A percentile compares a stretch with the other conserved stretches of the same genome.
Evolutionary conservation across 2,888 invertebrate genomes (phyloP).

Genomic region (Diaprepes abbreviatus): DNA sequence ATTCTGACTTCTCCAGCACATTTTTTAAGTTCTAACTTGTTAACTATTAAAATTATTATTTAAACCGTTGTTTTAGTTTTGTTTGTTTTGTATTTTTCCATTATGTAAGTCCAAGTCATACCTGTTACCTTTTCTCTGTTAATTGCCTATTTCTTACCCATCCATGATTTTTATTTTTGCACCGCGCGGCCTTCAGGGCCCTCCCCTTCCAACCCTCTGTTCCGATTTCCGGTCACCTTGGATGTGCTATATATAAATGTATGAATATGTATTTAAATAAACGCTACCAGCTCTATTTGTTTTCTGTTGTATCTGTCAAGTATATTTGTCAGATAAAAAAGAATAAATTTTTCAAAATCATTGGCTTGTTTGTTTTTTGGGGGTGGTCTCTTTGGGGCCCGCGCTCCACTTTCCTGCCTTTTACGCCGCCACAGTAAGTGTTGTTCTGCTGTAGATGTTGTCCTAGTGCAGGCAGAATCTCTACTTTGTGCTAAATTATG

Average conservation of each 20-base stretch:
- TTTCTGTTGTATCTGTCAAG: constrained; percentile 69
- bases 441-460: constrained; percentile 41
- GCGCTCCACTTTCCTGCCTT: constrained; percentile 37
- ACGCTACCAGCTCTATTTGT: constrained; percentile 69
- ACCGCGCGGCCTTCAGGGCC: constrained; percentile 65
- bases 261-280: constrained; percentile 70
- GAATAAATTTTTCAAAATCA: constrained; percentile 68
- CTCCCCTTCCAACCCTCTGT: constrained; percentile 54
- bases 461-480: constrained; percentile 42
- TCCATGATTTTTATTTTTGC: constrained; percentile 66
- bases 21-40: constrained; percentile 67
- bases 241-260: constrained; percentile 70
- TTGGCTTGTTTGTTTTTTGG: constrained; percentile 44
- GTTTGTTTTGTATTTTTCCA: constrained; percentile 63
- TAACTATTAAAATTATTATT: constrained; percentile 67
- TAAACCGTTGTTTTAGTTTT: constrained; percentile 67
- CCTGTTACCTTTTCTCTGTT: constrained; percentile 59
- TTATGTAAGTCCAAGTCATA: constrained; percentile 59
- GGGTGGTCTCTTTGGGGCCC: constrained; percentile 29
- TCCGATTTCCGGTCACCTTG: constrained; percentile 64
- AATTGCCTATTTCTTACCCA: constrained; percentile 61
- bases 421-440: constrained; percentile 31
- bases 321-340: constrained; percentile 67
- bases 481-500: constrained; percentile 31
- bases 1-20: constrained; percentile 64